A percentile compares a stretch with the other conserved stretches of the same genome.
Evolutionary conservation across 2,888 invertebrate species (phyloP).

Genomic region (Osmoderma eremita): DNA sequence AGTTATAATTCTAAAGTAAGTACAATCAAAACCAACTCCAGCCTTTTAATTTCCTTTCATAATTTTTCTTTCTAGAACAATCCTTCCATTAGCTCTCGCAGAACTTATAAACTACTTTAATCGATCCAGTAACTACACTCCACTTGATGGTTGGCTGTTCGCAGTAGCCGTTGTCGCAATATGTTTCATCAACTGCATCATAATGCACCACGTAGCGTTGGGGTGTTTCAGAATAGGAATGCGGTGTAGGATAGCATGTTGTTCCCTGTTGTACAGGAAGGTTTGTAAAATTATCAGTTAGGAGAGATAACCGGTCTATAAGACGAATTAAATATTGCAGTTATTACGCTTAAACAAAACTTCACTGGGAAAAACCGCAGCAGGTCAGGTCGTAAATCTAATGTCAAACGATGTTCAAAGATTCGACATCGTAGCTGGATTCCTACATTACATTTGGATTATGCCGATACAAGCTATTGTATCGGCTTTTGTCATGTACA

Average conservation of each 20-base stretch:
- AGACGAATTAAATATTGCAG: constrained; percentile 25
- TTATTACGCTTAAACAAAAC: constrained; percentile 70
- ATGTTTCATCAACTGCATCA: constrained; percentile 69
- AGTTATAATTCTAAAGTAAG: constrained; percentile 70
- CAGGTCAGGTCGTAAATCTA: constrained; percentile 85
- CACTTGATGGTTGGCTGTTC: constrained; percentile 73
- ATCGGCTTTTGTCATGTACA: constrained; percentile 71
- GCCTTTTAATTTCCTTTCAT: neutral
- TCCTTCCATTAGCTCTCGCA: constrained; percentile 71
- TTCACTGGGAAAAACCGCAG: constrained; percentile 82
- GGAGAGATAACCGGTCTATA: neutral
- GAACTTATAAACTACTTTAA: constrained; percentile 74
- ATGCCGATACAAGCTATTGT: constrained; percentile 79
- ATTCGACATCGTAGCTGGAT: constrained; percentile 77
- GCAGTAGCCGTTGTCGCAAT: constrained; percentile 71
- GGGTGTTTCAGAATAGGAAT: constrained; percentile 76
- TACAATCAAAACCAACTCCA: constrained; percentile 12
- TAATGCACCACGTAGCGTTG: constrained; percentile 73
- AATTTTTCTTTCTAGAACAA: constrained; percentile 64
- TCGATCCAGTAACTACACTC: constrained; percentile 64
- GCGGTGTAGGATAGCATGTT: constrained; percentile 80
- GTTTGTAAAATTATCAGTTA: constrained; percentile 57
- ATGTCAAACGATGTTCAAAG: constrained; percentile 87
- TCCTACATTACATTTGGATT: constrained; percentile 82
- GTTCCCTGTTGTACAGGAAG: constrained; percentile 86